These are phyloP conservation scores for Volucella inflata DNA, from an alignment of 2,888 invertebrate genomes.

Conservation along the genomic window DNA sequence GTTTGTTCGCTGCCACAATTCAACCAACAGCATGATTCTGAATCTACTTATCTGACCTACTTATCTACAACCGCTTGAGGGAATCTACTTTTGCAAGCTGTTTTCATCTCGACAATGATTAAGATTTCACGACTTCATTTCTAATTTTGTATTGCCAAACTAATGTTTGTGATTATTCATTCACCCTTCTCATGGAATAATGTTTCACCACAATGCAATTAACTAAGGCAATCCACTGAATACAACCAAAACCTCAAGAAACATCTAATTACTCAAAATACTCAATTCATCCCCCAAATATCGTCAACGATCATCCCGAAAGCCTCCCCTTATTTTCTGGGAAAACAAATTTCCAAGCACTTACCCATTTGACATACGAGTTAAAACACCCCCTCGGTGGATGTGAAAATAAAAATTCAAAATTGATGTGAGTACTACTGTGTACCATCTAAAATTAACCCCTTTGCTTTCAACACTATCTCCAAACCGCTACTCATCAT, in stretches of 20 bases:
- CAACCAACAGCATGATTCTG: too few relatives aligned
- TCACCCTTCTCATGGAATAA: too few relatives aligned
- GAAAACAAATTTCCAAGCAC: slow-evolving; percentile 35
- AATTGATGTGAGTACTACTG: slow-evolving; percentile 39
- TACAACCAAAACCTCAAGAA: neutral
- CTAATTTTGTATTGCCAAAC: too few relatives aligned
- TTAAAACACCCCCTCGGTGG: neutral
- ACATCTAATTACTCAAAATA: slow-evolving; percentile 8
- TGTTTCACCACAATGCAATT: too few relatives aligned
- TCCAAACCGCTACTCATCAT: slow-evolving; percentile 53
- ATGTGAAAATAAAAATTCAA: slow-evolving; percentile 44
- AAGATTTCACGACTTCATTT: too few relatives aligned
- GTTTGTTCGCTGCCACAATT: too few relatives aligned
- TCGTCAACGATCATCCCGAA: neutral
- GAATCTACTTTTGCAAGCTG: too few relatives aligned
- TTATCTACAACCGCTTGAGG: too few relatives aligned
- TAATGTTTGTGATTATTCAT: too few relatives aligned
- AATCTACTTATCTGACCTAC: too few relatives aligned
- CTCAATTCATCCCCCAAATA: neutral
- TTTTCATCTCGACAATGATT: too few relatives aligned
- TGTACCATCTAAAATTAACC: slow-evolving; percentile 48
- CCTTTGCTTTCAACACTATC: slow-evolving; percentile 50
- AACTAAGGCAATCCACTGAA: too few relatives aligned
- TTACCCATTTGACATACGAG: slow-evolving; percentile 14
- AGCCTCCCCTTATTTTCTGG: neutral